phyloP scores from a whole-genome alignment of 2,888 invertebrate genomes.

The Rhagonycha fulva region DNA sequence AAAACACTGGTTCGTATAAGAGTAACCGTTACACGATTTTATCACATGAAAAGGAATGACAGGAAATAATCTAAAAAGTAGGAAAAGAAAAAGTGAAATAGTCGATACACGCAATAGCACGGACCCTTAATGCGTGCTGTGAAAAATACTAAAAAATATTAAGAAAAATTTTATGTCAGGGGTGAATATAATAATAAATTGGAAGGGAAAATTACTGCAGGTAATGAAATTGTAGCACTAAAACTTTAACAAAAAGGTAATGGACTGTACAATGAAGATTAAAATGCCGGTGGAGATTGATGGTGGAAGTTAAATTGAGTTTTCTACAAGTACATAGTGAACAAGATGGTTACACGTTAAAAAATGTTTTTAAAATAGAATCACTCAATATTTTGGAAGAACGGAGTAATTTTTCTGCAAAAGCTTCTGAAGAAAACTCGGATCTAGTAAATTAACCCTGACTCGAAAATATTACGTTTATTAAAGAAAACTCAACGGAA shows the following conservation, averaged over 20 bases:
- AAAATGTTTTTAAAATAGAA: too few relatives aligned
- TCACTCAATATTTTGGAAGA: too few relatives aligned
- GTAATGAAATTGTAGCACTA: not conserved
- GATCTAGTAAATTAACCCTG: too few relatives aligned
- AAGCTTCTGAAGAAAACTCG: too few relatives aligned
- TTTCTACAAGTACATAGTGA: not conserved
- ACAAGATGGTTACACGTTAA: not conserved
- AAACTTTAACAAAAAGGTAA: not conserved
- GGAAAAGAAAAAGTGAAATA: not conserved
- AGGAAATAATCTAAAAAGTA: not conserved
- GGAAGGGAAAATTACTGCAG: not conserved
- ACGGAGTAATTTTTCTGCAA: too few relatives aligned
- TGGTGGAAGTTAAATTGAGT: not conserved
- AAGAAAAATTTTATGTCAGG: not conserved
- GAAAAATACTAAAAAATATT: not conserved
- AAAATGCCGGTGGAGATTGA: not conserved
- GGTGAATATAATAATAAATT: not conserved
- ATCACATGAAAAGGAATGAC: not conserved
- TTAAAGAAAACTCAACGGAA: too few relatives aligned
- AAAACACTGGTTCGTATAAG: too few relatives aligned
- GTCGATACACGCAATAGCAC: not conserved
- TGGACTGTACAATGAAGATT: not conserved
- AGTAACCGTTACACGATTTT: not conserved
- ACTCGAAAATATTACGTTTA: too few relatives aligned
- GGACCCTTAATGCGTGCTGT: not conserved